phyloP scores from a whole-genome alignment of 2,888 invertebrate species.

The Cetonia aurata region DNA sequence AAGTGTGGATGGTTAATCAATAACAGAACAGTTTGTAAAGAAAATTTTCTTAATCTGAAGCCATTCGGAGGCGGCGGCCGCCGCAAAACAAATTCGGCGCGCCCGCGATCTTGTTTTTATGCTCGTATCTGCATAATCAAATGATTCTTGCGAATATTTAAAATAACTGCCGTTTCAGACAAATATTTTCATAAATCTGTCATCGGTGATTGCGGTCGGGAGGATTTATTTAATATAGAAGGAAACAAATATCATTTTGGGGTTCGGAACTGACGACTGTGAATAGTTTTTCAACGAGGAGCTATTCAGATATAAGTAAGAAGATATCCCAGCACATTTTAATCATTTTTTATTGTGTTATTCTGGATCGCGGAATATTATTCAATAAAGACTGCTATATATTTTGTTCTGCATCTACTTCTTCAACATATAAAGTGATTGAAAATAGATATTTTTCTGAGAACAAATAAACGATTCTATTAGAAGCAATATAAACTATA shows the following conservation, averaged over 20 bases:
- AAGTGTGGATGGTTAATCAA: slow-evolving; percentile 40
- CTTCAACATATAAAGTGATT: too few species aligned
- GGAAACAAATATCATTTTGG: slow-evolving; percentile 49
- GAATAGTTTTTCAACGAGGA: slow-evolving; percentile 30
- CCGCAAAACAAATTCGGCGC: slow-evolving; percentile 53
- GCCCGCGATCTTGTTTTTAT: slow-evolving; percentile 59
- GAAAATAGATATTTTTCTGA: not conserved
- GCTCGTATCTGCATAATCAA: slow-evolving; percentile 66
- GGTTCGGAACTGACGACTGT: slow-evolving; percentile 19
- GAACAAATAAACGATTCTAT: too few species aligned
- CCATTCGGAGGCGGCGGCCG: slow-evolving; percentile 40
- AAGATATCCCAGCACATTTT: not conserved
- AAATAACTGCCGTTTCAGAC: slow-evolving; percentile 67
- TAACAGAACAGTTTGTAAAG: slow-evolving; percentile 44
- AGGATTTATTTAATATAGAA: slow-evolving; percentile 52
- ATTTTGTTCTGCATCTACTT: not conserved
- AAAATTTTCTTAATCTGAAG: slow-evolving; percentile 46
- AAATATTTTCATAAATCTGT: slow-evolving; percentile 69
- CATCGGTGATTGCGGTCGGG: slow-evolving; percentile 65
- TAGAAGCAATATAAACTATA: too few species aligned
- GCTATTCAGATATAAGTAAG: slow-evolving; percentile 13
- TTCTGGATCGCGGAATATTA: too few species aligned
- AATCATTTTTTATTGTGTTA: not conserved
- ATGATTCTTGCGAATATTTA: slow-evolving; percentile 67
- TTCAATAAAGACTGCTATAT: too few species aligned